Conservation (phyloP, 2,797 vertebrate species). For the Sciaenops ocellatus region DNA sequence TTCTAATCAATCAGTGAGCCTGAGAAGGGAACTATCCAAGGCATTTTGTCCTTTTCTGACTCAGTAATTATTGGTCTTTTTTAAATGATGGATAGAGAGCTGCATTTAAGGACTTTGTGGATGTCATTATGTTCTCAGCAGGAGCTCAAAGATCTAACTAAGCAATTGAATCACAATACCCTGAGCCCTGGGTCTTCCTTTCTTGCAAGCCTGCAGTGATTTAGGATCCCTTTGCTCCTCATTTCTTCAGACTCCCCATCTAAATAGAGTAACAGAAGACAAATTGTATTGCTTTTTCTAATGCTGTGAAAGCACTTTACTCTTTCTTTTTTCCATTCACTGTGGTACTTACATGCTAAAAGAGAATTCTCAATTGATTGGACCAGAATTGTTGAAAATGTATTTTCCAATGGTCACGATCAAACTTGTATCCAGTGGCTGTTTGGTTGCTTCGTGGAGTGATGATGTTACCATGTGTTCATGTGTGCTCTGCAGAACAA, state of each 20-base stretch:
- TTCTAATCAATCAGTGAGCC: background rate
- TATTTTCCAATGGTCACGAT: constrained; percentile 2
- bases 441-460: background rate
- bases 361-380: constrained; percentile 16
- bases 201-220: constrained; percentile 35
- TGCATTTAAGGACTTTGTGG: constrained; percentile 34
- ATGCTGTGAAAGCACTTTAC: constrained; percentile 16
- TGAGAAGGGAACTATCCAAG: constrained; percentile 14
- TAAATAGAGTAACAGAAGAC: constrained; percentile 17
- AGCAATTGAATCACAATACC: constrained; percentile 4
- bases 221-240: constrained; percentile 23
- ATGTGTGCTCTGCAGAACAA: background rate
- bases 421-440: background rate
- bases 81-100: constrained; percentile 30
- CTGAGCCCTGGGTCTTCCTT: background rate
- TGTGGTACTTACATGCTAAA: constrained; percentile 11
- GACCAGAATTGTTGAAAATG: constrained; percentile 8
- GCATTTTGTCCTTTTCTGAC: constrained; percentile 19
- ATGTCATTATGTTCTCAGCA: constrained; percentile 18
- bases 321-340: background rate
- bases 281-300: background rate
- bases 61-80: constrained; percentile 35
- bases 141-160: constrained; percentile 15
- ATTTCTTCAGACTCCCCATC: constrained; percentile 13
- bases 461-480: background rate